Evolutionary conservation across 1,140 invertebrate species (phyloP), one percentile per base, ranked within the genome.

Genomic region (Intoshia linei): DNA sequence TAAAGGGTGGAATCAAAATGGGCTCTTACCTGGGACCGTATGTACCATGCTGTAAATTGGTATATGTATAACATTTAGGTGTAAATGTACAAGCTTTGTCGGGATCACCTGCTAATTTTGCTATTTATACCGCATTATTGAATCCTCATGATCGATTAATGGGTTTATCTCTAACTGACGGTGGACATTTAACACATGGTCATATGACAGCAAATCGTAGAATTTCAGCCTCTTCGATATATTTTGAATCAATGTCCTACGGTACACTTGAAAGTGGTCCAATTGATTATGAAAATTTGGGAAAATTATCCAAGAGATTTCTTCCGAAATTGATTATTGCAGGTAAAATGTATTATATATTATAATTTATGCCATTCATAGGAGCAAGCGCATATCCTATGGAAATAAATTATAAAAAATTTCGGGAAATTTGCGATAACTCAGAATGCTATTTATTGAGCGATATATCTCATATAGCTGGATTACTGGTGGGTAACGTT

Each of bases 161-260:
- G 81, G 81, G 66, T 4, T 52, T 90, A 31, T 75, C 92, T 62
- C 60, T 95, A 31, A 76, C 79, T 7, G 83, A 93, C 58, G 87
- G 87, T 37, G 87, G 87, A 2, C 84, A 95, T 52, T 45, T 64
- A 4, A 83, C 77, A 31, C 84, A 90, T 52, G 84, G 73, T 42
- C 92, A 84, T 54, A 74, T 76, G 49, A 87, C 79, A 2, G 57
- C 67, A 3, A 70, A 62, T 2, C 87, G 83, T 51, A 83, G 77
- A 57, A 77, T 95, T 20, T 93, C 83, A 0, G 83, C 81, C 2
- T 87, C 83, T 1, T 90, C 83, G 0, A 72, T 92, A 27, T 93
- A 83, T 61, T 95, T 93, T 53, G 83, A 95, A 61, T 87, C 79
- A 11, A 77, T 92, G 71, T 83, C 83, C 3, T 95, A 95, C 49